Percentiles rank a stretch among this genome's conserved stretches.
Evolutionary conservation across 2,113 vertebrate species (phyloP).

Genomic region (Sturnus vulgaris): DNA sequence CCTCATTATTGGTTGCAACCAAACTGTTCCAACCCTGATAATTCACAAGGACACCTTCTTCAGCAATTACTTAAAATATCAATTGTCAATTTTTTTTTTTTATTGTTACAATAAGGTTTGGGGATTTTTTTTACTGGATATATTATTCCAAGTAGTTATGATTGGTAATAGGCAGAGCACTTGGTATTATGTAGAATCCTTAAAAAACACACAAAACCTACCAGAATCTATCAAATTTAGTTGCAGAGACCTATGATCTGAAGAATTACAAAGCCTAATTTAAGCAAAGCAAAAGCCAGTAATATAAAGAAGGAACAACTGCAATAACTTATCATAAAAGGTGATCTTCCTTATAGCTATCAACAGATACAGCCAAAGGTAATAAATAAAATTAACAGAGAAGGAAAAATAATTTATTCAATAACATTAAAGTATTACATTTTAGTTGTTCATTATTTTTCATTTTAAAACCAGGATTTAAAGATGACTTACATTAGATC

Average conservation of each 20-base stretch:
- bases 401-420: background rate
- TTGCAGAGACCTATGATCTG: background rate
- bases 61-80: background rate
- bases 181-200: background rate
- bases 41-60: background rate
- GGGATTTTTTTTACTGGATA: background rate
- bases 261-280: background rate
- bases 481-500: background rate
- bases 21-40: background rate
- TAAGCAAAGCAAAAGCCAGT: background rate
- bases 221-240: background rate
- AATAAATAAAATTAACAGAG: background rate
- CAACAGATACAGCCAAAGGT: background rate
- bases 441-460: background rate
- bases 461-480: background rate
- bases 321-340: background rate
- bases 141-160: background rate
- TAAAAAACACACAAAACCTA: background rate
- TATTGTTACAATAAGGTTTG: fast-evolving
- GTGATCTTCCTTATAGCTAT: background rate
- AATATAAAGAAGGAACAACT: background rate
- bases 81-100: background rate
- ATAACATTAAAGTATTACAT: fast-evolving
- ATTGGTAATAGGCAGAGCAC: background rate
- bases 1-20: background rate